A percentile compares a stretch with the other conserved stretches of the same genome.
These are phyloP conservation scores for Synanthedon myopaeformis DNA, from an alignment of 2,888 invertebrate species.

Conservation along the genomic window DNA sequence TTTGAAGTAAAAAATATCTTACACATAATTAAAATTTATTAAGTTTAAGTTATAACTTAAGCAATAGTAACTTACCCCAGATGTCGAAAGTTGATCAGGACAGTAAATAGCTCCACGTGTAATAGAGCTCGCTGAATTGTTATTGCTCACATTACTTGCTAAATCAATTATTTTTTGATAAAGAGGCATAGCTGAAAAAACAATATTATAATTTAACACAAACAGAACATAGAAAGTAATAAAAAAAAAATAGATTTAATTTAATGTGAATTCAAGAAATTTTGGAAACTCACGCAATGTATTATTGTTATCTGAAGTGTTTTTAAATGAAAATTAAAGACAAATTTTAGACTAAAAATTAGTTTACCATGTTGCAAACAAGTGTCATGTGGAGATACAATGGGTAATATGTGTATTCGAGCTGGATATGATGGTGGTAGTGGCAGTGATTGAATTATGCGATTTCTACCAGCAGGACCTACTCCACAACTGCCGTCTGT, in stretches of 20 bases:
- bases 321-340: not conserved
- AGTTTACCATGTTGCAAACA: constrained; percentile 52
- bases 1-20: no score
- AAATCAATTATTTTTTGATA: constrained; percentile 86
- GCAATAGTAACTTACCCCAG: constrained; percentile 34
- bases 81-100: constrained; percentile 51
- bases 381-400: constrained; percentile 75
- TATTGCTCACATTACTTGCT: constrained; percentile 65
- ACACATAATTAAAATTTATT: not conserved
- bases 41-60: not conserved
- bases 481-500: constrained; percentile 61
- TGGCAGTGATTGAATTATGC: constrained; percentile 70
- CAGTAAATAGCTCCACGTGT: constrained; percentile 51
- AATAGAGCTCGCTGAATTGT: constrained; percentile 35
- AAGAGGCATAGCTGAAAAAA: constrained; percentile 71
- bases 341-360: not conserved
- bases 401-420: constrained; percentile 81
- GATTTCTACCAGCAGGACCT: constrained; percentile 46
- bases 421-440: constrained; percentile 85
- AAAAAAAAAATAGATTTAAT: no score
- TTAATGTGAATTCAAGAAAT: no score
- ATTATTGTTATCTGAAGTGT: not conserved
- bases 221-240: no score
- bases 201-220: no score
- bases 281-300: not conserved